Evolutionary conservation across 2,888 invertebrate genomes (phyloP).

Genomic region (Mimumesa dahlbomi): DNA sequence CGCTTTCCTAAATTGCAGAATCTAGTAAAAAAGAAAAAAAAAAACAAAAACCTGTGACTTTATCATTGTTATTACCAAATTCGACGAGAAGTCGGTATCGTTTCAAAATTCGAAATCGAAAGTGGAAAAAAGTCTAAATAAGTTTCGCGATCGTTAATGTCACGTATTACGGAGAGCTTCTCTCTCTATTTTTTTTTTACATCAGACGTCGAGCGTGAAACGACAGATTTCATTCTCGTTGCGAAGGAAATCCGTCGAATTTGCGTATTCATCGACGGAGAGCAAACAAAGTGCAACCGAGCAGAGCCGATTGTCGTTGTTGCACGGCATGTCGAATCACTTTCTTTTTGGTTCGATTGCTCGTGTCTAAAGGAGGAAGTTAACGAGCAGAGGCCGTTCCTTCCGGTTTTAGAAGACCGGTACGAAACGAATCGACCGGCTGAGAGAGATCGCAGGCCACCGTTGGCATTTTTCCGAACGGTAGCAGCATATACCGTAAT

Average conservation of each 20-base stretch:
- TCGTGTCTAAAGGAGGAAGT: constrained; percentile 45
- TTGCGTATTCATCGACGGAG: background rate
- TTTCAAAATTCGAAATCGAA: background rate
- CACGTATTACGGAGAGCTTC: background rate
- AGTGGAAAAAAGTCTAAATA: background rate
- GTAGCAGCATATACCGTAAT: constrained; percentile 4
- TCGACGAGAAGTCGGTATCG: no score
- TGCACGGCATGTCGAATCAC: constrained; percentile 33
- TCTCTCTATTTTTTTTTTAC: background rate
- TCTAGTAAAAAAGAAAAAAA: no score
- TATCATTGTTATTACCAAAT: no score
- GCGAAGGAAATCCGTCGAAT: background rate
- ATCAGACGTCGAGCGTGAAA: background rate
- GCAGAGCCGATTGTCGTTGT: constrained; percentile 3
- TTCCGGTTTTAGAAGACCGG: constrained; percentile 47
- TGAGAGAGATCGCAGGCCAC: constrained; percentile 31
- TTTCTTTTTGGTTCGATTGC: constrained; percentile 40
- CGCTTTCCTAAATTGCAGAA: no score
- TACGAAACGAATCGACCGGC: constrained; percentile 32
- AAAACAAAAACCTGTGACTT: no score
- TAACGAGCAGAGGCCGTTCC: constrained; percentile 39
- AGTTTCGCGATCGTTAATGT: background rate
- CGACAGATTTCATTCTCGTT: background rate
- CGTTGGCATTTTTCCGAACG: constrained; percentile 17
- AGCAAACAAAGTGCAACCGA: background rate